Percentiles rank a stretch among this genome's conserved stretches.
Evolutionary conservation across 2,888 invertebrate genomes (phyloP).

Genomic region (Andrena camellia): DNA sequence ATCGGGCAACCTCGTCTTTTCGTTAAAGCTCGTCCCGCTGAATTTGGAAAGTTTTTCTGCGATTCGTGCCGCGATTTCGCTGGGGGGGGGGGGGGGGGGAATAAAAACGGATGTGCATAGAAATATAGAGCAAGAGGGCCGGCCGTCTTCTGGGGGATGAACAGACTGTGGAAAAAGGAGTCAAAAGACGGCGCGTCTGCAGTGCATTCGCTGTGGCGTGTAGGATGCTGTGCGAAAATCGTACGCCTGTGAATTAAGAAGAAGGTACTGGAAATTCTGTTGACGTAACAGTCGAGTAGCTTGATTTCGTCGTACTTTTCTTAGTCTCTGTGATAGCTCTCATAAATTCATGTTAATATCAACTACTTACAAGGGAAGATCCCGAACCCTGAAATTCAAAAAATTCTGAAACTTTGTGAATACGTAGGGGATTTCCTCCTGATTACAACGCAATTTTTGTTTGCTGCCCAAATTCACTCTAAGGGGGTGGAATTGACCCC

Average conservation of each 20-base stretch:
- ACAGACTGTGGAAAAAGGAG: neutral
- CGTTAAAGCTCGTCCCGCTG: slow-evolving; percentile 34
- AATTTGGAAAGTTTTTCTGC: slow-evolving; percentile 60
- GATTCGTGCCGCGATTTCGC: slow-evolving; percentile 47
- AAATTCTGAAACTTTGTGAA: too few relatives aligned
- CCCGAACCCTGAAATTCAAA: too few relatives aligned
- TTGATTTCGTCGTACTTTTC: neutral
- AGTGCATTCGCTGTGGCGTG: neutral
- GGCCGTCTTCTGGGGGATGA: neutral
- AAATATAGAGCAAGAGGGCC: slow-evolving; percentile 53
- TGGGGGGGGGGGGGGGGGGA: slow-evolving; percentile 23
- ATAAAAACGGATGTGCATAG: slow-evolving; percentile 51
- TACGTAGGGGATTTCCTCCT: too few relatives aligned
- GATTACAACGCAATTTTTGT: too few relatives aligned
- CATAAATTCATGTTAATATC: too few relatives aligned
- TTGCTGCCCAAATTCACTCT: too few relatives aligned
- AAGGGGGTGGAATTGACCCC: too few relatives aligned
- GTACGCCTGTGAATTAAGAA: neutral
- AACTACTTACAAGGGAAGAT: too few relatives aligned
- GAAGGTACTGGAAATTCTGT: neutral
- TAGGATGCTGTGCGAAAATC: neutral
- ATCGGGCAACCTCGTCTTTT: slow-evolving; percentile 25
- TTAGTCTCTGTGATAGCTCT: too few relatives aligned
- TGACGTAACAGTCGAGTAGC: neutral
- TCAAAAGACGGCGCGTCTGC: neutral